Conservation (phyloP, 2,888 invertebrate species). For the Chloromyia formosa region DNA sequence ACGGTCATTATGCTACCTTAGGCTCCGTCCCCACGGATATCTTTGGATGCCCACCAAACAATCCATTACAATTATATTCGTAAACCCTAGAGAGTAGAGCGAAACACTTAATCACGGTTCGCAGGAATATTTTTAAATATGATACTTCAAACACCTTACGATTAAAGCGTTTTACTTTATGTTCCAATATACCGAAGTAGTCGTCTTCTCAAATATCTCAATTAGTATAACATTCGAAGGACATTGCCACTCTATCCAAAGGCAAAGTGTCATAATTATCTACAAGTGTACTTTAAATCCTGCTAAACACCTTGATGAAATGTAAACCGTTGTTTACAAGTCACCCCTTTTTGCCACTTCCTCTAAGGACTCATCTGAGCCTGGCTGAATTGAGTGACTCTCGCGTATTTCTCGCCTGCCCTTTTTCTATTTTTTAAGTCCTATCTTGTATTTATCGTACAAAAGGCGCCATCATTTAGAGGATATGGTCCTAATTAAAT, state of each 20-base stretch:
- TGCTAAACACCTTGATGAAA: constrained; percentile 54
- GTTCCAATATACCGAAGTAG: too few relatives aligned
- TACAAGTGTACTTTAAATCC: constrained; percentile 53
- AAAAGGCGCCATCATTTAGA: constrained; percentile 49
- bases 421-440: constrained; percentile 8
- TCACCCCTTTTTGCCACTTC: constrained; percentile 50
- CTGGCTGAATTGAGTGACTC: constrained; percentile 45
- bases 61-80: too few relatives aligned
- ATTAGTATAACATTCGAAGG: too few relatives aligned
- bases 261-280: constrained; percentile 48
- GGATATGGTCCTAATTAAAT: constrained; percentile 50
- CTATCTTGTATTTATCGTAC: constrained; percentile 51
- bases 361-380: constrained; percentile 49
- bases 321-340: constrained; percentile 52
- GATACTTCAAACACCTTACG: too few relatives aligned
- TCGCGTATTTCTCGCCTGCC: constrained; percentile 3
- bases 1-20: too few relatives aligned
- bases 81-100: too few relatives aligned
- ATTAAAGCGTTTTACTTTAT: too few relatives aligned
- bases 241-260: not conserved
- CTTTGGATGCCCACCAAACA: too few relatives aligned
- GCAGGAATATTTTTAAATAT: too few relatives aligned
- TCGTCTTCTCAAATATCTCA: too few relatives aligned
- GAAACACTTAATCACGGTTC: too few relatives aligned
- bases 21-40: too few relatives aligned